Evolutionary conservation across 2,797 vertebrate species (phyloP).

Genomic region (Pteronotus mesoamericanus): DNA sequence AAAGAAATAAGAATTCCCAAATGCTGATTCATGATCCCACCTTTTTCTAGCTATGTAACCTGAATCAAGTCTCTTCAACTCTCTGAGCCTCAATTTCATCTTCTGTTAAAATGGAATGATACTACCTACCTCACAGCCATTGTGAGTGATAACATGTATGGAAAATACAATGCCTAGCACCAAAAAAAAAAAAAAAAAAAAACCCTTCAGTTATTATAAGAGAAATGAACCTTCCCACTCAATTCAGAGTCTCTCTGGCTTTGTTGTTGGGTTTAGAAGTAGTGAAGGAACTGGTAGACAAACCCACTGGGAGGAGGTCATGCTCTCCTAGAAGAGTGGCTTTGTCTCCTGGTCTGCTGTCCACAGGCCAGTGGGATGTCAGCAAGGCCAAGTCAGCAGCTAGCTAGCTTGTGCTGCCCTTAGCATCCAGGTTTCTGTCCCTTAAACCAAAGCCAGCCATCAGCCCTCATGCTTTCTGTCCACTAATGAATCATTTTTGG

Average conservation of each 20-base stretch:
- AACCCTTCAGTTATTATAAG: not conserved
- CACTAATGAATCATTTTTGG: constrained; percentile 53
- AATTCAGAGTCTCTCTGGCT: not conserved
- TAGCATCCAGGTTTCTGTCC: constrained; percentile 37
- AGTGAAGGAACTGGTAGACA: not conserved
- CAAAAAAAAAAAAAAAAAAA: not conserved
- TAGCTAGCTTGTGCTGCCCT: not conserved
- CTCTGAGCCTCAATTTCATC: not conserved
- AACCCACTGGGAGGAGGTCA: not conserved
- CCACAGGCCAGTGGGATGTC: not conserved
- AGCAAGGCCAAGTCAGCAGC: not conserved
- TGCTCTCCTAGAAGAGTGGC: not conserved
- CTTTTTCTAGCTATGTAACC: not conserved
- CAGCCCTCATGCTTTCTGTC: not conserved
- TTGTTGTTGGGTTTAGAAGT: not conserved
- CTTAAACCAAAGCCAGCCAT: constrained; percentile 18
- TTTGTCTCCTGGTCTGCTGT: not conserved
- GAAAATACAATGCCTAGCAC: not conserved
- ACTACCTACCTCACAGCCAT: not conserved
- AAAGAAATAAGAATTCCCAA: constrained; percentile 9
- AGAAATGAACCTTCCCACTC: not conserved
- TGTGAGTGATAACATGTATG: not conserved
- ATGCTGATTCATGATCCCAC: not conserved
- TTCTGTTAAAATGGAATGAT: not conserved
- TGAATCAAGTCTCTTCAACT: not conserved